These are phyloP conservation scores for Zophobas morio DNA, from an alignment of 1,140 invertebrate species.

Conservation along the genomic window DNA sequence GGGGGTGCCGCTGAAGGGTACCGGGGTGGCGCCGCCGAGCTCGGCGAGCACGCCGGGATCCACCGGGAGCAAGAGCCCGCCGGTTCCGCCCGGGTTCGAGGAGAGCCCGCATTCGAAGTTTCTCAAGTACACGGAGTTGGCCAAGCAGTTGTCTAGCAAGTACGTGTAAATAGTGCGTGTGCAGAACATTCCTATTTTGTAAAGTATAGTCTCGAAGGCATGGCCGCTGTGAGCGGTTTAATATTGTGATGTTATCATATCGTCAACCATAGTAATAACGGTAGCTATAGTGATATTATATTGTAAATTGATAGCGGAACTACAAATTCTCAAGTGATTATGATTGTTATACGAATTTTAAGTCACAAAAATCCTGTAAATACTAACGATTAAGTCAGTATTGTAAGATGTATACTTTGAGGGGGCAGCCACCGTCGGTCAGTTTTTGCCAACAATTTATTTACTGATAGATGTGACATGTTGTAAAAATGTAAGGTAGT, in stretches of 20 bases:
- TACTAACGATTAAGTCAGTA: constrained; percentile 63
- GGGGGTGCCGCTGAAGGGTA: constrained; percentile 59
- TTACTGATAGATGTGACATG: constrained; percentile 16
- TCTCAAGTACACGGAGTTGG: constrained; percentile 96
- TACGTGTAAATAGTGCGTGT: constrained; percentile 79
- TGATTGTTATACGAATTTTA: constrained; percentile 67
- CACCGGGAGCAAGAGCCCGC: constrained; percentile 69
- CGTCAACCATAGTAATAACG: constrained; percentile 65
- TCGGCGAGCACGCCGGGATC: constrained; percentile 46
- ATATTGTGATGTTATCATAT: constrained; percentile 69
- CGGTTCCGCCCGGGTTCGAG: constrained; percentile 77
- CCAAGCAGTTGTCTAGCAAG: constrained; percentile 96
- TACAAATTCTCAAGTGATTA: constrained; percentile 65
- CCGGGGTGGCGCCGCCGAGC: constrained; percentile 52
- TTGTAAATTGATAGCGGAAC: constrained; percentile 61
- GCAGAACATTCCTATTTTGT: constrained; percentile 64
- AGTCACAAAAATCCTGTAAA: constrained; percentile 62
- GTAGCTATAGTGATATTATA: constrained; percentile 59
- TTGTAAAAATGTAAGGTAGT: constrained; percentile 22
- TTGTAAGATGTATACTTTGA: constrained; percentile 61
- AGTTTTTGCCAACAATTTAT: constrained; percentile 42
- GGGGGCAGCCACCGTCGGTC: constrained; percentile 34
- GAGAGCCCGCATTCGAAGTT: constrained; percentile 97
- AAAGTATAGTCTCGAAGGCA: constrained; percentile 62
- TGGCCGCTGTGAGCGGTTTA: constrained; percentile 58